Conservation (phyloP, 2,113 vertebrate genomes). For the Procavia capensis region DNA sequence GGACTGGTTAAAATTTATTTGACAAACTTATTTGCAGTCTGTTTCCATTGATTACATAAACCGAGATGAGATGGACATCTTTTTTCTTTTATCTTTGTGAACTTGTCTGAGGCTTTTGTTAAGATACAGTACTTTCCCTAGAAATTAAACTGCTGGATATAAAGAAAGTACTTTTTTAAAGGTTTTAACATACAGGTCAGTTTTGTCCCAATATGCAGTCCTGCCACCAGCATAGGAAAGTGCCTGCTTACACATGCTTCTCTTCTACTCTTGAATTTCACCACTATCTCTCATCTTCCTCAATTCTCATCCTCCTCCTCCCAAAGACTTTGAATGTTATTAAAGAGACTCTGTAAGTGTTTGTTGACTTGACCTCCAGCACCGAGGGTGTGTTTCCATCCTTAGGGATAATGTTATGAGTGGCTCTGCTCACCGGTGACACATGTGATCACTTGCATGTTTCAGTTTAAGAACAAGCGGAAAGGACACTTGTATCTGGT, state of each 20-base stretch:
- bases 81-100: too few relatives aligned
- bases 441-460: background rate
- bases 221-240: too few relatives aligned
- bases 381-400: background rate
- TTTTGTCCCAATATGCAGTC: too few relatives aligned
- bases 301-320: background rate
- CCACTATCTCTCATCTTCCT: background rate
- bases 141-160: too few relatives aligned
- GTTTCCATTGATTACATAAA: background rate
- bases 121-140: too few relatives aligned
- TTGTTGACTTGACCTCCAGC: background rate
- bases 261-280: background rate
- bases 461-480: background rate
- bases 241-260: background rate
- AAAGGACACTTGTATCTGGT: background rate
- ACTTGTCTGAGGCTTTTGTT: too few relatives aligned
- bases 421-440: background rate
- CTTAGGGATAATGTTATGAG: background rate
- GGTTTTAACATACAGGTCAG: too few relatives aligned
- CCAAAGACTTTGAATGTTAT: background rate
- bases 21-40: background rate
- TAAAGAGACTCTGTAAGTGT: background rate
- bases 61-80: background rate
- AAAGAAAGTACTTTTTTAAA: too few relatives aligned
- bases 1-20: background rate